Evolutionary conservation across 2,888 invertebrate species (phyloP).

Genomic region (Leptinotarsa rubiginosa): DNA sequence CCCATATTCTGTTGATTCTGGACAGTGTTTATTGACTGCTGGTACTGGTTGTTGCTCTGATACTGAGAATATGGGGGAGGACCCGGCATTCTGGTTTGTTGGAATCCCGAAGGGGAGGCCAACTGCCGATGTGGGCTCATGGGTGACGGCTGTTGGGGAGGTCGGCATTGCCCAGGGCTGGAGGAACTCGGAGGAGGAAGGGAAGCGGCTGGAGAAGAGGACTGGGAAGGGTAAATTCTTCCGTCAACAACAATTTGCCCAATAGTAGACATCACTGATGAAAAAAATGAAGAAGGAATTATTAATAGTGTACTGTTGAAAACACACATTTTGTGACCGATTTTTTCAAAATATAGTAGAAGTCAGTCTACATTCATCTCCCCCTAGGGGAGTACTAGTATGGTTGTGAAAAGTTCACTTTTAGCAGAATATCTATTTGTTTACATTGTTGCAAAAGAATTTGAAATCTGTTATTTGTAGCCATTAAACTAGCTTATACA

Average conservation of each 20-base stretch:
- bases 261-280: slow-evolving; percentile 78
- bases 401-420: too few relatives aligned
- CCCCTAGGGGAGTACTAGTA: too few relatives aligned
- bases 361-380: too few relatives aligned
- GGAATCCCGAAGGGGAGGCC: slow-evolving; percentile 49
- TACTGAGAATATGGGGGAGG: slow-evolving; percentile 49
- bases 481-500: too few relatives aligned
- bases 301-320: background rate
- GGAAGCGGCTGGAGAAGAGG: slow-evolving; percentile 63
- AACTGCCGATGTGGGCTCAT: slow-evolving; percentile 54
- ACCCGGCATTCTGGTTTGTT: slow-evolving; percentile 42
- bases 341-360: background rate
- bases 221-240: slow-evolving; percentile 75
- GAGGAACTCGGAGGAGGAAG: slow-evolving; percentile 51
- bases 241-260: slow-evolving; percentile 88
- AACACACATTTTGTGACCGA: background rate
- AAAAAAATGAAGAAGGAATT: slow-evolving; percentile 18
- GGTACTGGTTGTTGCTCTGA: slow-evolving; percentile 39
- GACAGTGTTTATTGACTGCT: slow-evolving; percentile 50
- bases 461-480: too few relatives aligned
- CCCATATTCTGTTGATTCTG: slow-evolving; percentile 53
- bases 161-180: slow-evolving; percentile 62
- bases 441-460: too few relatives aligned
- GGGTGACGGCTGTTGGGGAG: slow-evolving; percentile 63
- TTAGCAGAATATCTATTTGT: too few relatives aligned